Evolutionary conservation across 2,113 vertebrate species (phyloP), one percentile per base, ranked within the genome.

Genomic region (Xyrauchen texanus): DNA sequence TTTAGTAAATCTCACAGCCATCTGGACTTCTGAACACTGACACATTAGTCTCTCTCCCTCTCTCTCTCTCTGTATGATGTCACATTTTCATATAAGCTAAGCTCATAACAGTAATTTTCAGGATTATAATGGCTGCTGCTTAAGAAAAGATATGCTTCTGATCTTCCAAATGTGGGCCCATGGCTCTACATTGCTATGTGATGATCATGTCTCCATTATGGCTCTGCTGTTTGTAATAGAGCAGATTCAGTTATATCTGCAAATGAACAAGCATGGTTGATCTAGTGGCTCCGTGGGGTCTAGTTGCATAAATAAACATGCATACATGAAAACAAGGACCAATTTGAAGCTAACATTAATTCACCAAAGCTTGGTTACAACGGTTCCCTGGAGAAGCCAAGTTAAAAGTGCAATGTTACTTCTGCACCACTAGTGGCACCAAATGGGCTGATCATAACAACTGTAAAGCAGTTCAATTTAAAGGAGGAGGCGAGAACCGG

Each of bases 1-100:
- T 67, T 68, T 81, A 63, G 55, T 83, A 86, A 84, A 84, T 83
- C 82, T 84, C 68, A 58, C 62, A 68, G 76, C 83, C 87, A 86
- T 88, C 85, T 86, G 85, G 82, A 75, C 72, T 73, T 7, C 42
- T 46, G 71, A 49, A 34, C 21, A 21, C 77, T 52, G 73, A 81
- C 90, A 82, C 70, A 77, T 57, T 63, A 73, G 21, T 34, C 21
- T 34, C 21, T 34, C 21, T 34, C 21, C 3, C 21, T 71, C 15
- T 72, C 16, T 72, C 64, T 81, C 53, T 73, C 67, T 49, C 8
- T 42, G 16, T 80, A 66, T 74, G 70, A 68, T 68, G 70, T 75
- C 75, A 80, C 75, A 67, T 10, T 58, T 12, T 74, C 45, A 61
- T 53, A 75, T 81, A 64, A 76, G 13, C 61, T 15, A 21, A 68